Percentiles rank a stretch among this genome's conserved stretches.
Evolutionary conservation across 2,113 vertebrate species (phyloP).

Genomic region (Nannospalax galili): DNA sequence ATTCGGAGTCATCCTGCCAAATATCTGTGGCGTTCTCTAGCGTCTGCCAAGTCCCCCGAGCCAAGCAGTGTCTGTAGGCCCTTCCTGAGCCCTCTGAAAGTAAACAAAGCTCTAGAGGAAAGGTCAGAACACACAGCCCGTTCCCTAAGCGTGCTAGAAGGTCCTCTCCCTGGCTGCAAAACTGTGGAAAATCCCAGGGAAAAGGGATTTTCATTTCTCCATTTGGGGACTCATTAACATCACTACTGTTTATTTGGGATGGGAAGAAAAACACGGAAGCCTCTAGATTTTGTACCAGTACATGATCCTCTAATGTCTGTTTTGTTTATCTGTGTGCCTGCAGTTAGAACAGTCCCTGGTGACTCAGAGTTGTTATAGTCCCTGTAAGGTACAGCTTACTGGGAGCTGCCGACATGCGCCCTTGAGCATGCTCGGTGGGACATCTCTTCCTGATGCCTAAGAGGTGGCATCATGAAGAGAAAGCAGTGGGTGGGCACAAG

Average conservation of each 20-base stretch:
- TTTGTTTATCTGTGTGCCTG: conserved; percentile 50
- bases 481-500: rapidly evolving
- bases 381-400: background rate
- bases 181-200: conserved; percentile 58
- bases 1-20: conserved; percentile 94
- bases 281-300: conserved; percentile 62
- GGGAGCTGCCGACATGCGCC: background rate
- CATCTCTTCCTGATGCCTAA: background rate
- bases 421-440: rapidly evolving
- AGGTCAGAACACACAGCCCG: conserved; percentile 77
- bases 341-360: background rate
- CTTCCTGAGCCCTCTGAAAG: conserved; percentile 89
- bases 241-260: conserved; percentile 65
- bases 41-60: conserved; percentile 91
- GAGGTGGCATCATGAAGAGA: background rate
- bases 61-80: conserved; percentile 91
- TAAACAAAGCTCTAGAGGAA: conserved; percentile 84
- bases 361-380: conserved; percentile 35
- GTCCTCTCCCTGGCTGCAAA: conserved; percentile 36
- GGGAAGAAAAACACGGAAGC: conserved; percentile 47
- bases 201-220: conserved; percentile 41
- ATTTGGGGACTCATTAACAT: conserved; percentile 20
- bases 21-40: conserved; percentile 89
- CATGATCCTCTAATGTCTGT: conserved; percentile 38
- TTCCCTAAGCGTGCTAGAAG: conserved; percentile 40